Conservation (phyloP, 2,113 vertebrate species). For the Terrapene triunguis region DNA sequence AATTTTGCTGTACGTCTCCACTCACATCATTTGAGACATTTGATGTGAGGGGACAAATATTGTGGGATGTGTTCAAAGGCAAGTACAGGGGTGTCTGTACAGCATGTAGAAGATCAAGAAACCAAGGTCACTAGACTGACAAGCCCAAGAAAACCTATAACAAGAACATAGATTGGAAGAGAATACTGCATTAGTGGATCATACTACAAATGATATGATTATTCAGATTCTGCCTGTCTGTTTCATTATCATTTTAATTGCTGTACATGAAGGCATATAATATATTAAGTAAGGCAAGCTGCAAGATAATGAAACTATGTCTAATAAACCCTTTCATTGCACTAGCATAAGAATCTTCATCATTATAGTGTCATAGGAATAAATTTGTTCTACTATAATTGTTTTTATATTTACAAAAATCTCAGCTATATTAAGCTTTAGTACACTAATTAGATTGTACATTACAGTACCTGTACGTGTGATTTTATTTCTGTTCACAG, state of each 20-base stretch:
- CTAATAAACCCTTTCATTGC: slow-evolving; percentile 58
- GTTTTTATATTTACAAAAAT: slow-evolving; percentile 77
- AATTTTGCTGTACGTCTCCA: not conserved
- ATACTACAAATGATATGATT: not conserved
- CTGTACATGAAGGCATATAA: slow-evolving; percentile 47
- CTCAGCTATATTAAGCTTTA: slow-evolving; percentile 75
- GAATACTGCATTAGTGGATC: not conserved
- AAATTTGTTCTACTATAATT: slow-evolving; percentile 73
- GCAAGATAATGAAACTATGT: slow-evolving; percentile 47
- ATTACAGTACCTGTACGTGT: slow-evolving; percentile 61
- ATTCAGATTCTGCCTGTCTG: slow-evolving; percentile 45
- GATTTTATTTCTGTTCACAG: slow-evolving; percentile 55
- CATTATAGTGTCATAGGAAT: slow-evolving; percentile 54
- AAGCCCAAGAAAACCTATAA: not conserved
- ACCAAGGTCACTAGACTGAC: not conserved
- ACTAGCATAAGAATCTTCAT: slow-evolving; percentile 43
- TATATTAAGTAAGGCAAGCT: slow-evolving; percentile 45
- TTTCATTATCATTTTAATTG: slow-evolving; percentile 73
- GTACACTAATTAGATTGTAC: slow-evolving; percentile 68
- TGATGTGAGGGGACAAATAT: not conserved
- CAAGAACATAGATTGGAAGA: not conserved
- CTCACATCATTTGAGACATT: not conserved
- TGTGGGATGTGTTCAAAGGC: not conserved
- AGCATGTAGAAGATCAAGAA: not conserved
- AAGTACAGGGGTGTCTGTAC: not conserved